Conservation (phyloP, 2,888 invertebrate species). For the Pinctada fucata region DNA sequence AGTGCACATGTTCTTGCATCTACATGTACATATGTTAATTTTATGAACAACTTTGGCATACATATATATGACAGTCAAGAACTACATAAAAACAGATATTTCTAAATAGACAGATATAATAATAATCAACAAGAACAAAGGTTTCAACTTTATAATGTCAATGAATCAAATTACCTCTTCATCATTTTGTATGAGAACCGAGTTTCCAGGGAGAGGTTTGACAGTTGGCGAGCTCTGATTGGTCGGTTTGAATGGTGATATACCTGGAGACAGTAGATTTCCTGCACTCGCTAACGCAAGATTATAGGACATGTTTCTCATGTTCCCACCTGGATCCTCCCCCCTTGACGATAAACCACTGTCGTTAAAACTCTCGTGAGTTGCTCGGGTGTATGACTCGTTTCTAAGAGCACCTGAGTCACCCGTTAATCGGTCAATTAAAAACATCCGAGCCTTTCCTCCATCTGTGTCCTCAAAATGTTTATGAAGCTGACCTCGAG, state of each 20-base stretch:
- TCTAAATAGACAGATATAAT: too few species aligned
- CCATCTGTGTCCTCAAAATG: constrained; percentile 26
- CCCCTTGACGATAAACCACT: constrained; percentile 38
- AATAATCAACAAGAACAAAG: too few species aligned
- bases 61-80: too few species aligned
- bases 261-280: constrained; percentile 33
- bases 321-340: constrained; percentile 22
- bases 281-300: constrained; percentile 20
- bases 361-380: constrained; percentile 79
- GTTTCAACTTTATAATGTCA: too few species aligned
- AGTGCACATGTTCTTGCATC: too few species aligned
- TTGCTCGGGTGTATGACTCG: constrained; percentile 90
- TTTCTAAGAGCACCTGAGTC: constrained; percentile 81
- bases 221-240: constrained; percentile 50
- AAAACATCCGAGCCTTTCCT: constrained; percentile 34
- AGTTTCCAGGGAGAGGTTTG: constrained; percentile 57
- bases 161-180: constrained; percentile 28
- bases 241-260: constrained; percentile 31
- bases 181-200: constrained; percentile 80
- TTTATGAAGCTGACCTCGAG: constrained; percentile 38
- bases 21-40: too few species aligned
- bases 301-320: constrained; percentile 19
- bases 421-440: constrained; percentile 34
- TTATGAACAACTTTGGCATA: too few species aligned
- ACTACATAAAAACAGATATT: too few species aligned